Evolutionary conservation across 2,797 vertebrate species (phyloP).

Genomic region (Halcyon badia): DNA sequence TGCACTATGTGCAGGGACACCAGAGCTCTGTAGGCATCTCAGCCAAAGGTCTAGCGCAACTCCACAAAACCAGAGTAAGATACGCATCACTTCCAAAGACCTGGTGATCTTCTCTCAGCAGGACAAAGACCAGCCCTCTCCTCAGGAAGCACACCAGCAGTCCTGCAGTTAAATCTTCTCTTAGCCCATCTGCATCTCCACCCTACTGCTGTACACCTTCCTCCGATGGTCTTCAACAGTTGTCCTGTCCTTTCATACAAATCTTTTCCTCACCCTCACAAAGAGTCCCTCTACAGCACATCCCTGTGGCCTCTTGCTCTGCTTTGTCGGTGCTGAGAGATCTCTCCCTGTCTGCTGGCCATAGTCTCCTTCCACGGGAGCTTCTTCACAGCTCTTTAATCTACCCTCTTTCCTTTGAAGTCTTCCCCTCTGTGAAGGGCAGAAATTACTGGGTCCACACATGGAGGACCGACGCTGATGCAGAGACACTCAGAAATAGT

Average conservation of each 20-base stretch:
- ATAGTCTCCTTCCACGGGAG: background rate
- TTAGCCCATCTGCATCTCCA: background rate
- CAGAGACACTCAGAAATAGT: background rate
- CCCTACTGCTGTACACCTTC: too few species aligned
- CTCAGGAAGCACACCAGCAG: background rate
- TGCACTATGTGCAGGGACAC: background rate
- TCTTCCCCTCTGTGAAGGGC: background rate
- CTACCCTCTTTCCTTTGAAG: background rate
- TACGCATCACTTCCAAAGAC: background rate
- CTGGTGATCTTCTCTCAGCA: background rate
- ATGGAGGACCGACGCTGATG: accelerated
- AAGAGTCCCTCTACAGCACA: background rate
- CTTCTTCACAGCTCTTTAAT: background rate
- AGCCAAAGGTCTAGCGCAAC: background rate
- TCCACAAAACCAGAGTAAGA: background rate
- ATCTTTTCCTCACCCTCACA: background rate
- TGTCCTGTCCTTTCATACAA: background rate
- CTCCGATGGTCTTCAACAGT: too few species aligned
- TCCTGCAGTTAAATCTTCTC: background rate
- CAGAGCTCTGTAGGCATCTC: accelerated
- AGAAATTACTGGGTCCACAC: background rate
- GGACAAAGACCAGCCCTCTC: background rate
- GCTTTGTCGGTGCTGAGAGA: too few species aligned
- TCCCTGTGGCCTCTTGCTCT: background rate
- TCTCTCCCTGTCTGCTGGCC: background rate